Evolutionary conservation across 1,140 invertebrate genomes (phyloP).

Genomic region (Scaptomyza pallida): DNA sequence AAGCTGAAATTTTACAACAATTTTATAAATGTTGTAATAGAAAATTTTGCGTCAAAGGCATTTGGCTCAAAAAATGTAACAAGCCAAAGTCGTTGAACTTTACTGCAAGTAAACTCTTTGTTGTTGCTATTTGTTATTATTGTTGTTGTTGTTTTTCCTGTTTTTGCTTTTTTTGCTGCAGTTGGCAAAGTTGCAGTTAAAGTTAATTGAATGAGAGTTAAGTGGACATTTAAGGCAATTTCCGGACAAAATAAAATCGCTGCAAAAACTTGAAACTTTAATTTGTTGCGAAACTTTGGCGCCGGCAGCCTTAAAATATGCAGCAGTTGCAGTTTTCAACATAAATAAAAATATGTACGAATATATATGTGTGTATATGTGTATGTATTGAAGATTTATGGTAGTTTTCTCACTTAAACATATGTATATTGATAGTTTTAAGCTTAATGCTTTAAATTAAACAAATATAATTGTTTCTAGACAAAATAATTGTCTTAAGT

Average conservation of each 20-base stretch:
- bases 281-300: slow-evolving; percentile 53
- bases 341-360: background rate
- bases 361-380: background rate
- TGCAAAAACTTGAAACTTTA: slow-evolving; percentile 49
- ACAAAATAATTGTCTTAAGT: background rate
- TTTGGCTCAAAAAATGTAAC: slow-evolving; percentile 39
- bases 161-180: slow-evolving; percentile 33
- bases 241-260: slow-evolving; percentile 53
- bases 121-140: no score
- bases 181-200: slow-evolving; percentile 67
- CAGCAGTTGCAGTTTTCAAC: slow-evolving; percentile 12
- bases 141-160: slow-evolving; percentile 26
- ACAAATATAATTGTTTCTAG: slow-evolving; percentile 36
- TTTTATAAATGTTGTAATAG: slow-evolving; percentile 30
- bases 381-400: background rate
- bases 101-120: slow-evolving; percentile 45
- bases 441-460: slow-evolving; percentile 53
- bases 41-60: slow-evolving; percentile 3
- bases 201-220: slow-evolving; percentile 74
- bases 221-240: slow-evolving; percentile 74
- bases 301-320: slow-evolving; percentile 32
- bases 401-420: background rate
- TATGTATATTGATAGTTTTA: slow-evolving; percentile 21
- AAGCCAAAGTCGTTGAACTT: slow-evolving; percentile 55
- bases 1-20: slow-evolving; percentile 26